Evolutionary conservation across 1,140 invertebrate species (phyloP), one percentile per base, ranked within the genome.

Genomic region (Cyclargus thomasi): DNA sequence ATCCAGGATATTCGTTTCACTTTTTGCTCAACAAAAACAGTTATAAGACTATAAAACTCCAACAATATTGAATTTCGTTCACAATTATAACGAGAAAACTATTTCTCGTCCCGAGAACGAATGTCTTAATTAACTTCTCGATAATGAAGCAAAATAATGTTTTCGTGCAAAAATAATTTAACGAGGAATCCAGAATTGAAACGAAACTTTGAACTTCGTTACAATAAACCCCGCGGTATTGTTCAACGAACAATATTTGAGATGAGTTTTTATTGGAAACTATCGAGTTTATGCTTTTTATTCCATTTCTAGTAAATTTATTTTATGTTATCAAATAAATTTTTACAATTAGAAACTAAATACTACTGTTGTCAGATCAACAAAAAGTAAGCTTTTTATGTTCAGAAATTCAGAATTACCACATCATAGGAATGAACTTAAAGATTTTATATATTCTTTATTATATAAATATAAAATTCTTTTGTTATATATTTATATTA

Each of bases 131-230:
- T 47, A 47, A 47, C 39, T 47, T 47, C 39, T 47, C 39, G 39
- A 47, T 47, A 47, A 47, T 47, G 39, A 47, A 47, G 39, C 39
- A 47, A 47, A 47, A 47, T 47, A 47, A 47, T 47, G 39, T 47
- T 47, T 47, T 47, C 39, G 39, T 14, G 39, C 39, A 47, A 47
- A 47, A 47, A 47, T 47, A 47, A 47, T 47, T 16, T 16, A 47
- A 47, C 39, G 39, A 47, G 14, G 29, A 47, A 2, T 47, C 39
- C 39, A 47, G 39, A 47, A 47, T 47, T 16, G 39, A 47, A 47
- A 47, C 39, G 39, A 47, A 29, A 47, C 39, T 47, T 47, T 47
- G 14, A 47, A 47, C 36, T 7, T 47, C 39, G 6, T 47, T 47
- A 47, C 39, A 47, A 47, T 47, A 47, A 47, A 47, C 39, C 39